Percentiles rank a stretch among this genome's conserved stretches.
These are phyloP conservation scores for Ceyx cyanopectus DNA, from an alignment of 2,113 vertebrate genomes.

Conservation along the genomic window DNA sequence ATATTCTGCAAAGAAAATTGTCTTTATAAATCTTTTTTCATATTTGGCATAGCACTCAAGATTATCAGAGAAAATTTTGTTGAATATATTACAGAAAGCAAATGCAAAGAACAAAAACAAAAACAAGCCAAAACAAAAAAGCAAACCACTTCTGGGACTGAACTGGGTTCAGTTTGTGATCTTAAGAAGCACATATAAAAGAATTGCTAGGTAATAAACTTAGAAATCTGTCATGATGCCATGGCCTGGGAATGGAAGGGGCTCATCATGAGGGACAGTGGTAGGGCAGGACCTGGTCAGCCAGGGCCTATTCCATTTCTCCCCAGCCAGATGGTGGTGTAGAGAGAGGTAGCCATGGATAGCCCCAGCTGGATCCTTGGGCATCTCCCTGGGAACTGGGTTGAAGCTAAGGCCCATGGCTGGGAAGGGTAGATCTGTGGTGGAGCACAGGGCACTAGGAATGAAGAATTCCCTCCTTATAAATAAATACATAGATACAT, in stretches of 20 bases:
- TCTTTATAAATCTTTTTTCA: not conserved
- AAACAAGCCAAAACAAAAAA: not conserved
- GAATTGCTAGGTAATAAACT: not conserved
- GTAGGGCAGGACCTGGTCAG: not conserved
- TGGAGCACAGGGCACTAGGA: not conserved
- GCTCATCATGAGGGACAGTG: rapidly evolving
- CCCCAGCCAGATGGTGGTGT: rapidly evolving
- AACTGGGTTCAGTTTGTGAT: not conserved
- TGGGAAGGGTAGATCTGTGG: not conserved
- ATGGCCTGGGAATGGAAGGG: rapidly evolving
- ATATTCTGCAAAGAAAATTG: not conserved
- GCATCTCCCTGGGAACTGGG: rapidly evolving
- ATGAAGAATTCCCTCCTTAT: not conserved
- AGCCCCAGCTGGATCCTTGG: rapidly evolving
- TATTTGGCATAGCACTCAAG: not conserved
- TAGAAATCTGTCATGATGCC: not conserved
- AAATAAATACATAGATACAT: not conserved
- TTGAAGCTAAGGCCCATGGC: rapidly evolving
- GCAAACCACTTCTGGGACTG: not conserved
- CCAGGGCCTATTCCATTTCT: not conserved
- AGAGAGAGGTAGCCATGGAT: not conserved
- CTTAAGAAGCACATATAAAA: too few relatives aligned
- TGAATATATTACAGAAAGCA: not conserved
- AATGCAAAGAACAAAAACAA: not conserved
- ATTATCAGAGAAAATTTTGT: not conserved